phyloP scores from a whole-genome alignment of 1,140 invertebrate genomes.

The Lucilia sericata region DNA sequence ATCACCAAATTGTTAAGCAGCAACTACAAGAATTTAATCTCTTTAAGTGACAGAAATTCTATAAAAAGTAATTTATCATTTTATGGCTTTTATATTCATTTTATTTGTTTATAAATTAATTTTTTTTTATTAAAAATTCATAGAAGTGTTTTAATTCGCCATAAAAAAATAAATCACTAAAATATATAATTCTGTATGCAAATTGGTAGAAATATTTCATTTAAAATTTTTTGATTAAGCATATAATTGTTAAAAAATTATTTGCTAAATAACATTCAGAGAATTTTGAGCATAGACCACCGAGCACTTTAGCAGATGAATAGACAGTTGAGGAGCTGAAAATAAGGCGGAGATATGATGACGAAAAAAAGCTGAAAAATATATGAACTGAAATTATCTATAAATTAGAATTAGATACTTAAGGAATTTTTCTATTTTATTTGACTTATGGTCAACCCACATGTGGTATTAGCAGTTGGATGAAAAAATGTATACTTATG shows the following conservation, averaged over 20 bases:
- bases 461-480: not conserved
- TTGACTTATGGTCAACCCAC: not conserved
- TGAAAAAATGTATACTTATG: not conserved
- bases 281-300: not conserved
- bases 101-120: not conserved
- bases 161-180: not conserved
- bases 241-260: not conserved
- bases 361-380: too few relatives aligned
- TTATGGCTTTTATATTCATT: not conserved
- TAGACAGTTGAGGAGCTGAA: not conserved
- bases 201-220: not conserved
- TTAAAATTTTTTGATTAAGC: not conserved
- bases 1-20: not conserved
- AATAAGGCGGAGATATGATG: not conserved
- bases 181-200: not conserved
- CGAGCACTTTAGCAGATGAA: not conserved
- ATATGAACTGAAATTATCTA: not conserved
- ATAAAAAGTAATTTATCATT: not conserved
- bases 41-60: not conserved
- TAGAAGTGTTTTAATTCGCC: not conserved
- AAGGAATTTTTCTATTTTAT: not conserved
- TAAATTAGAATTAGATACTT: constrained; percentile 12
- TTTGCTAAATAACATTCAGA: not conserved
- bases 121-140: not conserved
- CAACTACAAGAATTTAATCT: constrained; percentile 11